Base-by-base conservation (phyloP, 2,113 vertebrate genomes). In the Boulengeromyrus knoepffleri region DNA sequence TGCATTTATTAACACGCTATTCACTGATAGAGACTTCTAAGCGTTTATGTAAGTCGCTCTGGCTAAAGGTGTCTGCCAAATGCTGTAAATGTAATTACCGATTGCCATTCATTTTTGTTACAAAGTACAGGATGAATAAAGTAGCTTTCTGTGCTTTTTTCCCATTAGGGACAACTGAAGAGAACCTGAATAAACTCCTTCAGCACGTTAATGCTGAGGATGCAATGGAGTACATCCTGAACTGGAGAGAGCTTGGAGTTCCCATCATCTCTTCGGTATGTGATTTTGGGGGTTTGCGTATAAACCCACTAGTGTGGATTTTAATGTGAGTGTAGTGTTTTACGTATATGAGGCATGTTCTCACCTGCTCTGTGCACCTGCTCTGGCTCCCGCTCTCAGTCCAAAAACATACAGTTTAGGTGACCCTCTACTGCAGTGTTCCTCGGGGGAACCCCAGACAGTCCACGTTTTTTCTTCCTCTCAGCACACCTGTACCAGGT, bases 101-200 rank as follows among this genome's bases (percentile, higher is more conserved):
- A 6, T 36, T 39, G 13, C 10, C 70, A 77, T 36, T 31, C 3
- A 77, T 39, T 77, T 39, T 31, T 36, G 12, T 39, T 77, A 5
- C 31, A 31, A 74, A 74, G 27, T 13, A 36, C 27, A 15, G n/a
- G 27, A 15, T 74, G 2, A 36, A 74, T 74, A 15, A 74, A 62
- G 58, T 62, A 62, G 6, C 24, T 27, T 27, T 66, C 62, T 47
- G 12, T 89, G 27, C 56, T 66, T 94, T 80, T 47, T 84, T 52
- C 77, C 89, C 52, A 88, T 7, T 95, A 99, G 99, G 99, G 93
- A 99, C 98, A 88, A 99, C 99, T 0, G 96, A 98, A 85, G 99
- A 99, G 93, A 99, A 99, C 93, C 94, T 99, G 92, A 98, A 95
- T 92, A 98, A 98, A 92, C 96, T 99, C 89, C 98, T 99, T 94